Evolutionary conservation across 2,113 vertebrate genomes (phyloP), one percentile per base, ranked within the genome.

Genomic region (Rhadina sibilatrix): DNA sequence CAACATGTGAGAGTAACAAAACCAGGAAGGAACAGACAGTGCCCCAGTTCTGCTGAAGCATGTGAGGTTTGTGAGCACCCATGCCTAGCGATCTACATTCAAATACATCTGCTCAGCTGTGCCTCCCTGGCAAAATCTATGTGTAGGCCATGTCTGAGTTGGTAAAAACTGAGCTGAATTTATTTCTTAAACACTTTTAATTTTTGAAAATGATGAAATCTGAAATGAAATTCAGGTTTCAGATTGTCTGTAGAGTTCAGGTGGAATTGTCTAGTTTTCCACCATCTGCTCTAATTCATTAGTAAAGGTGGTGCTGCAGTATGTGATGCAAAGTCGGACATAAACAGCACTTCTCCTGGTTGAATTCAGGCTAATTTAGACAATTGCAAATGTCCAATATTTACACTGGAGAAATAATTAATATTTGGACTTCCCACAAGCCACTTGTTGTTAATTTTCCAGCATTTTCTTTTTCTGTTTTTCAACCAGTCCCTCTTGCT

Each of bases 61-160:
- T 1, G 13, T 11, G 30, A 63, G 60, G 6, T 5, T 82, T 59
- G 15, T 64, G 38, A 87, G 17, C 6, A 24, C 15, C 21, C 5
- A 3, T 10, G 2, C 31, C 46, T 15, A 24, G 13, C 1, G 1
- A 61, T 28, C 9, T 33, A 13, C n/a, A 12, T 18, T 37, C 20
- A 50, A 75, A 38, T 22, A 30, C 5, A 21, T 28, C 33, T 57
- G 15, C 15, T 35, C 35, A 83, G 5, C 31, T 92, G 4, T 35
- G 19, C 25, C 44, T 21, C 64, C 10, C 6, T 8, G 37, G 14
- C 2, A 81, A 91, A 89, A 52, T 13, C 8, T 53, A 6, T n/a
- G 2, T 6, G 3, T 40, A 56, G 46, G 10, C 11, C 6, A 2
- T 23, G 18, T 25, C 22, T 53, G 49, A 80, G 35, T 35, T 37